Base-by-base conservation (phyloP, 2,113 vertebrate species). In the Archocentrus centrarchus region DNA sequence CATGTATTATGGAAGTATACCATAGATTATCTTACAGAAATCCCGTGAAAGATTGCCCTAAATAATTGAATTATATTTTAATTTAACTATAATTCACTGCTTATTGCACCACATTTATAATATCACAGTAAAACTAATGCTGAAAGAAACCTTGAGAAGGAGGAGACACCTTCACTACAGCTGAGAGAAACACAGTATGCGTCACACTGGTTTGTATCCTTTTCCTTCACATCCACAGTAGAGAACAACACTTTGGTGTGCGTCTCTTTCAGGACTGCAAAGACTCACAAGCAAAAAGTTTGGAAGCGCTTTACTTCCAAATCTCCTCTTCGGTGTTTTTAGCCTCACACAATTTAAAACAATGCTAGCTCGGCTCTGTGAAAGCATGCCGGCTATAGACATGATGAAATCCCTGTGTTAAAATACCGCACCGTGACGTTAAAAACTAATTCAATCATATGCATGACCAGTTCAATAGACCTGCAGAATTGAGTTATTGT, bases 371-470 rank as follows among this genome's bases (percentile, higher is more conserved):
- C 70, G 63, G 80, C 68, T 83, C 50, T 17, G 62, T 88, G 90
- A 89, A 78, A 59, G 81, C 77, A 75, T 80, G 84, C 88, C 83
- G 59, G 83, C 79, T 70, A 84, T 68, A 83, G 59, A 87, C 70
- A 81, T 61, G 79, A 87, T 86, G 75, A 92, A 93, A 93, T 92
- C 92, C 89, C 83, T 73, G 79, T 89, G 83, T 91, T 86, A 84
- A 89, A 93, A 84, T 90, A 90, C 89, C 66, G 88, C 88, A 89
- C 89, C 78, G 79, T 89, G 82, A 86, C 77, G 22, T 91, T 93
- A 80, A 86, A 89, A 90, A 92, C 90, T 93, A 92, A 93, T 90
- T 94, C 90, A 94, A 94, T 94, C 93, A 92, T 93, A 91, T 92
- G 93, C 93, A 93, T 91, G 89, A 90, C 39, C 87, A 89, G 90